Percentiles rank a stretch among this genome's conserved stretches.
These are phyloP conservation scores for Strigamia transsilvanica DNA, from an alignment of 2,888 invertebrate genomes.

Conservation along the genomic window DNA sequence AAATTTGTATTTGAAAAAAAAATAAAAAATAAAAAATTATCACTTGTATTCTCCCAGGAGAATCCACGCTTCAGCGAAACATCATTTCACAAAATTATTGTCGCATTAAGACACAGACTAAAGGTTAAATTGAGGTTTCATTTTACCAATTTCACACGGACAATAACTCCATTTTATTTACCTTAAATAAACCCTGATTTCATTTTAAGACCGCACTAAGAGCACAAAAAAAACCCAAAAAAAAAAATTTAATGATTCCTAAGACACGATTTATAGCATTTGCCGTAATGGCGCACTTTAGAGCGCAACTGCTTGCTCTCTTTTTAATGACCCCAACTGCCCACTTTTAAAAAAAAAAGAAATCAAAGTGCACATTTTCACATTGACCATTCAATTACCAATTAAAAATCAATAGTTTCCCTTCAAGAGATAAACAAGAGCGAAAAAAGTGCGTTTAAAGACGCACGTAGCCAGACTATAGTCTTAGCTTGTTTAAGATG, in stretches of 20 bases:
- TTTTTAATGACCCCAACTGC: constrained; percentile 26
- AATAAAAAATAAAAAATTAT: too few species aligned
- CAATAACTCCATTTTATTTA: constrained; percentile 17
- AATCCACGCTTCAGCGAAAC: too few species aligned
- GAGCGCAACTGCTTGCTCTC: neutral
- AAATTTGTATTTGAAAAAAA: neutral
- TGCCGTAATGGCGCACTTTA: constrained; percentile 12
- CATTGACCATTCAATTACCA: neutral
- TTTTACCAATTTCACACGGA: neutral
- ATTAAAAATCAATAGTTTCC: neutral
- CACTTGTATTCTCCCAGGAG: too few species aligned
- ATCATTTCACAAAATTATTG: neutral
- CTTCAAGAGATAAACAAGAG: neutral
- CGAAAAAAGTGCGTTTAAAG: neutral
- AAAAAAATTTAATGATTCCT: neutral
- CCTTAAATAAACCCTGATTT: constrained; percentile 19
- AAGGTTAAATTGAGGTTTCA: neutral
- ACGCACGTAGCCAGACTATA: neutral
- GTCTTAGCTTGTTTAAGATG: constrained; percentile 3
- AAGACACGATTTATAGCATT: neutral
- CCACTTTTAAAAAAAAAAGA: too few species aligned
- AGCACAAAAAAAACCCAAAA: neutral
- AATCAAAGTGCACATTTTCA: neutral
- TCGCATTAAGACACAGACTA: neutral
- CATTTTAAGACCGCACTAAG: neutral